phyloP scores from a whole-genome alignment of 2,797 vertebrate species.

The Melanotaenia trifasciata region DNA sequence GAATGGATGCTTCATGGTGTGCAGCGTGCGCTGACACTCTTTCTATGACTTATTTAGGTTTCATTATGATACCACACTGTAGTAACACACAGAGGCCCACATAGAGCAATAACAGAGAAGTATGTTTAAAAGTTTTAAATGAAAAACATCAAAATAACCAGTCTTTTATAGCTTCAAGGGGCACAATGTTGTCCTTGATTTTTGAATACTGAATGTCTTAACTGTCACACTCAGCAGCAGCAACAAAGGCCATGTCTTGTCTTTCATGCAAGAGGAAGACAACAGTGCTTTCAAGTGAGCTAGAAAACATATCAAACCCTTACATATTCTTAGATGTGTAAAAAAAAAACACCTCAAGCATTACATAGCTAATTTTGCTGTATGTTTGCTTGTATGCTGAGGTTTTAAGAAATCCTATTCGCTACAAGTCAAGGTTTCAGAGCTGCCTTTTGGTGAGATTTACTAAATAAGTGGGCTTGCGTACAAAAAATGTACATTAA shows the following conservation, averaged over 20 bases:
- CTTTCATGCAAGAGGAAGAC: conserved; percentile 38
- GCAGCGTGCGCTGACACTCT: conserved; percentile 18
- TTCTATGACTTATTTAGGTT: background rate
- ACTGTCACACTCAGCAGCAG: conserved; percentile 54
- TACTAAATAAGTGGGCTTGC: background rate
- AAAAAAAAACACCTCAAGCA: conserved; percentile 11
- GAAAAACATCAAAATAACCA: conserved; percentile 16
- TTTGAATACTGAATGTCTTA: conserved; percentile 56
- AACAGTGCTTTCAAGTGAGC: conserved; percentile 40
- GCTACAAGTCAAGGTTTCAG: conserved; percentile 12
- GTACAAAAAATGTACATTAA: conserved; percentile 7
- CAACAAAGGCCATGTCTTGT: conserved; percentile 63
- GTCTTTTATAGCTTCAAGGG: conserved; percentile 32
- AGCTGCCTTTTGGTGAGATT: background rate
- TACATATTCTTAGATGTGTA: conserved; percentile 18
- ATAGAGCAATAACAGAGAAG: background rate
- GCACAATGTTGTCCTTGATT: conserved; percentile 49
- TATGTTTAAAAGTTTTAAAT: conserved; percentile 33
- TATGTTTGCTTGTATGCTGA: background rate
- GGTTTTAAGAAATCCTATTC: conserved; percentile 4
- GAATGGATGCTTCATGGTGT: conserved; percentile 11
- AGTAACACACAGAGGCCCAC: background rate
- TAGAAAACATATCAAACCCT: conserved; percentile 46
- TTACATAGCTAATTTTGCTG: conserved; percentile 24
- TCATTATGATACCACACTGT: background rate